A percentile compares a stretch with the other conserved stretches of the same genome.
Evolutionary conservation across 2,888 invertebrate genomes (phyloP).

Genomic region (Trachelus tabidus): DNA sequence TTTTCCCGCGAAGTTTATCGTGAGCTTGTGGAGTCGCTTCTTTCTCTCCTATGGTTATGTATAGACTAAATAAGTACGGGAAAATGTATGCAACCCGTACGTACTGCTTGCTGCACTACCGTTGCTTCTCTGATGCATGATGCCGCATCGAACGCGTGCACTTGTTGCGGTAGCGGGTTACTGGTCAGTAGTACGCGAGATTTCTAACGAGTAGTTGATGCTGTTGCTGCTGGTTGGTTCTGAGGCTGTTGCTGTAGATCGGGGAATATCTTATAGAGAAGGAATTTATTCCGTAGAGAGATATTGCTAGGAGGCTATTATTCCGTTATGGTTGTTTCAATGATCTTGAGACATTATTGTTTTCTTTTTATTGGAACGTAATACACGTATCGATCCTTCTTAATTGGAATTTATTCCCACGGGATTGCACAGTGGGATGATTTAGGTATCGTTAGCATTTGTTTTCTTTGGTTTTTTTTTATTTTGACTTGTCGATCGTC

Average conservation of each 20-base stretch:
- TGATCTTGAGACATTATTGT: not conserved
- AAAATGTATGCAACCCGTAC: slow-evolving; percentile 40
- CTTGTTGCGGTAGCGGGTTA: slow-evolving; percentile 23
- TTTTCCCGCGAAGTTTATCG: not conserved
- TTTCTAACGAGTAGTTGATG: slow-evolving; percentile 14
- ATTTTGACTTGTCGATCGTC: not conserved
- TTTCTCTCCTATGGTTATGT: not conserved
- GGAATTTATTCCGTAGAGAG: not conserved
- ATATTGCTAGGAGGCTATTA: not conserved
- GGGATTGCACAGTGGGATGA: not conserved
- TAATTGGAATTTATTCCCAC: not conserved
- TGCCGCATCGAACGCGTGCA: slow-evolving; percentile 25
- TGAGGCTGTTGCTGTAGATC: not conserved
- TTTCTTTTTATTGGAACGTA: not conserved
- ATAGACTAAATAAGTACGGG: slow-evolving; percentile 47
- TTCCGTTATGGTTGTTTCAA: not conserved
- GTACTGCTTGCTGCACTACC: slow-evolving; percentile 40
- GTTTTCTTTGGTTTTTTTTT: not conserved
- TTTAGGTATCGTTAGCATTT: not conserved
- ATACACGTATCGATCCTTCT: not conserved
- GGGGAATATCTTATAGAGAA: not conserved
- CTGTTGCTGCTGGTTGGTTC: not conserved
- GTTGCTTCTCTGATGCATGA: slow-evolving; percentile 51
- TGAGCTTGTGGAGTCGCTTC: not conserved
- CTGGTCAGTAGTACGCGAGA: slow-evolving; percentile 39